Evolutionary conservation across 1,140 invertebrate genomes (phyloP).

Genomic region (Planococcus citri): DNA sequence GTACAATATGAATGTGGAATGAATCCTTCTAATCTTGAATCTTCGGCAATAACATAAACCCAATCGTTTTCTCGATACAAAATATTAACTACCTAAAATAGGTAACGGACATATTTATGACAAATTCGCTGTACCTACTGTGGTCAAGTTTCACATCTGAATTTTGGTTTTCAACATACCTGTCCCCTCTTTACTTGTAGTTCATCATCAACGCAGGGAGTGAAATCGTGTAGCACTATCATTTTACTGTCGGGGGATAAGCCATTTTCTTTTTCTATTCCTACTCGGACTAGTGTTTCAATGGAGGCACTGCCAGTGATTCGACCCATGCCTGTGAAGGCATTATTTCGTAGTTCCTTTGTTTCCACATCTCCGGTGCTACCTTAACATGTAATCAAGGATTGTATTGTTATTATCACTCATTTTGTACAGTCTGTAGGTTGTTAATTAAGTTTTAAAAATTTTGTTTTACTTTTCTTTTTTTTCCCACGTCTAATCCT

Average conservation of each 20-base stretch:
- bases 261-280: constrained; percentile 87
- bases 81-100: constrained; percentile 67
- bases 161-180: constrained; percentile 31
- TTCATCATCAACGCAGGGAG: constrained; percentile 88
- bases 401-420: too few species aligned
- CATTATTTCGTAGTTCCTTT: constrained; percentile 46
- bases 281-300: constrained; percentile 83
- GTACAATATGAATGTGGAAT: constrained; percentile 89
- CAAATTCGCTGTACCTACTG: neutral
- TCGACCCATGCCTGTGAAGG: constrained; percentile 55
- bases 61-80: constrained; percentile 91
- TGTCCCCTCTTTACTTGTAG: constrained; percentile 62
- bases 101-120: too few species aligned
- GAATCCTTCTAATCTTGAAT: constrained; percentile 79
- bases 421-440: too few species aligned
- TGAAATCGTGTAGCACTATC: constrained; percentile 89
- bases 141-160: neutral
- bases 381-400: too few species aligned
- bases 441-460: too few species aligned
- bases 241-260: constrained; percentile 85
- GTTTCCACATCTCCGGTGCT: constrained; percentile 56
- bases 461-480: constrained; percentile 65
- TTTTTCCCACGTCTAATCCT: constrained; percentile 82
- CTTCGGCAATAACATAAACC: constrained; percentile 87
- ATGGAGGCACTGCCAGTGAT: constrained; percentile 92